Evolutionary conservation across 2,113 vertebrate genomes (phyloP), one percentile per base, ranked within the genome.

Genomic region (Embiotoca jacksoni): DNA sequence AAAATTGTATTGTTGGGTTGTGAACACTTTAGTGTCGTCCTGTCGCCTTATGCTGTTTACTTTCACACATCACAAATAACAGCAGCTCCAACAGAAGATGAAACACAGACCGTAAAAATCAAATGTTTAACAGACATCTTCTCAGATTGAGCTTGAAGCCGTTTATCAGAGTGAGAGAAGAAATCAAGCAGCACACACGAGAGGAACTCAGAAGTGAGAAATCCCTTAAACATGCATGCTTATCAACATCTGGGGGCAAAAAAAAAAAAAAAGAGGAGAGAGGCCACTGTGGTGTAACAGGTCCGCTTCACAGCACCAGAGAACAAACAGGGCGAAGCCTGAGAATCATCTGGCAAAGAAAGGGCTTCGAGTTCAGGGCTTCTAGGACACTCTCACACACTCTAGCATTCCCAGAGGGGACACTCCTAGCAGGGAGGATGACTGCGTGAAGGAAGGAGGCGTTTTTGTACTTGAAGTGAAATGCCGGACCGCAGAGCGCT

Each of bases 391-490:
- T 66, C 67, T 72, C 70, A 89, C n/a, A 91, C 78, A 80, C 37
- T 79, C 81, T 79, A 71, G 77, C 70, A 84, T 46, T 94, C 91
- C 92, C 91, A 85, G 68, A 86, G 81, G 89, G 88, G 89, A 90
- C 72, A 94, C 89, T 89, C 69, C 71, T 62, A 87, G 75, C 67
- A 69, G 65, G 83, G 82, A 80, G 88, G 74, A 84, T 72, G 75
- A 41, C 53, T 80, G 57, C 37, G 63, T 75, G 71, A 74, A 89
- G 71, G 86, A 91, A 93, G 94, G 94, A 90, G 70, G 71, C 16
- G 37, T 58, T 78, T 77, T 3, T 87, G 94, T 92, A 93, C 94
- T 79, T 94, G 95, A 91, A 93, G 88, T 90, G 91, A 78, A 65
- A 92, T 81, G 81, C 79, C 68, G 52, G 90, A 88, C 85, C 90